Percentiles rank a stretch among this genome's conserved stretches.
These are phyloP conservation scores for Epistrophella euchroma DNA, from an alignment of 2,888 invertebrate species.

Conservation along the genomic window DNA sequence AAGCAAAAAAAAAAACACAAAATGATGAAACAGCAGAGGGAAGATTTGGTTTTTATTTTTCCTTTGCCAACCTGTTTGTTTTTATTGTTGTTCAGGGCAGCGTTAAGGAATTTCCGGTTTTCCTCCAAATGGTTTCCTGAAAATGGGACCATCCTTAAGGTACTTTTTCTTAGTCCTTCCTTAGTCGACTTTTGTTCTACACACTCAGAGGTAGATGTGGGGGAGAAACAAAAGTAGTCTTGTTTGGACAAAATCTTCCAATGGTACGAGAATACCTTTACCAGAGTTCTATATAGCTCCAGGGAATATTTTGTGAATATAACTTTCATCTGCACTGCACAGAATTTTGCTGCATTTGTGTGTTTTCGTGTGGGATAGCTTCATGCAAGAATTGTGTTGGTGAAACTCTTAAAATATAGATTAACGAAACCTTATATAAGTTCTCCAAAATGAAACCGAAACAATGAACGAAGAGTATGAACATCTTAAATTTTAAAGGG, in stretches of 20 bases:
- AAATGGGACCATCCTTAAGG: background rate
- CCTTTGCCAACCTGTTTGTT: constrained; percentile 5
- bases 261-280: background rate
- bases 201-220: background rate
- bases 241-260: constrained; percentile 54
- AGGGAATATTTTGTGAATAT: constrained; percentile 69
- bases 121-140: constrained; percentile 36
- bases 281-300: constrained; percentile 32
- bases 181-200: constrained; percentile 62
- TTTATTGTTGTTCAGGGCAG: constrained; percentile 63
- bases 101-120: constrained; percentile 55
- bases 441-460: constrained; percentile 60
- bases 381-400: background rate
- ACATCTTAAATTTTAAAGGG: constrained; percentile 60
- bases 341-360: constrained; percentile 34
- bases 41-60: constrained; percentile 59
- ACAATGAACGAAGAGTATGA: constrained; percentile 57
- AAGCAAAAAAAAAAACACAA: constrained; percentile 26
- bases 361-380: constrained; percentile 18
- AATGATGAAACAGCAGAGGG: constrained; percentile 30
- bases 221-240: constrained; percentile 18
- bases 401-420: constrained; percentile 50
- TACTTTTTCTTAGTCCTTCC: constrained; percentile 43
- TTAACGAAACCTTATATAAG: constrained; percentile 60
- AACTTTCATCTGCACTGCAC: constrained; percentile 63